Percentiles rank a stretch among this genome's conserved stretches.
phyloP scores from a whole-genome alignment of 1,140 invertebrate genomes.

The Drosophila busckii region DNA sequence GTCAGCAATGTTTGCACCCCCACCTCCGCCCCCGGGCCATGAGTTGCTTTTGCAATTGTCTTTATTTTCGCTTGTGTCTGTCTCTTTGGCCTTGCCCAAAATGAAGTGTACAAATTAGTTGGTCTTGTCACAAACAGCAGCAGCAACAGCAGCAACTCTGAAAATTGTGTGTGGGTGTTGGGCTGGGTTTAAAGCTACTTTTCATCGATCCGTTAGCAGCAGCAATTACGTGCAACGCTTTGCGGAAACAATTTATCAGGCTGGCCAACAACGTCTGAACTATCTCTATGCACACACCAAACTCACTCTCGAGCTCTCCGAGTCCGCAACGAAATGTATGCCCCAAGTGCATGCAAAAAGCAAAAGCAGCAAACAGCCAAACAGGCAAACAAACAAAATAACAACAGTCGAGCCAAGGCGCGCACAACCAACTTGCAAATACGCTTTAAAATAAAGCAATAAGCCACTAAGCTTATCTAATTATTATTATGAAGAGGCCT shows the following conservation, averaged over 20 bases:
- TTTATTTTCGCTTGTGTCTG: constrained; percentile 71
- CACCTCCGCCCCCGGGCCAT: constrained; percentile 13
- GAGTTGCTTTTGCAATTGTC: constrained; percentile 55
- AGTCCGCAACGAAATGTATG: constrained; percentile 36
- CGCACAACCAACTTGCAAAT: no score
- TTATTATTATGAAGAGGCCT: no score
- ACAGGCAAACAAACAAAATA: constrained; percentile 34
- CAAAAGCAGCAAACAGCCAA: constrained; percentile 61
- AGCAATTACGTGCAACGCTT: constrained; percentile 68
- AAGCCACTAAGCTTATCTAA: no score
- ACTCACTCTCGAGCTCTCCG: constrained; percentile 1
- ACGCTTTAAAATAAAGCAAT: no score
- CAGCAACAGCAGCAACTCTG: constrained; percentile 9
- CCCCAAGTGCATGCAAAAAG: constrained; percentile 70
- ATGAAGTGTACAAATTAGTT: constrained; percentile 76
- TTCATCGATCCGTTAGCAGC: constrained; percentile 72
- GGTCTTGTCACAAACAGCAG: constrained; percentile 60
- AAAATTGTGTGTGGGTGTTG: no score
- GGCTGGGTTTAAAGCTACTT: constrained; percentile 72
- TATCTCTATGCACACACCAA: constrained; percentile 17
- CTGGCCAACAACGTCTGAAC: constrained; percentile 57
- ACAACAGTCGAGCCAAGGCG: no score
- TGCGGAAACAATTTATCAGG: constrained; percentile 74
- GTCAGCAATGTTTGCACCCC: background rate
- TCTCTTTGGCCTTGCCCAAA: constrained; percentile 15